Percentiles rank a stretch among this genome's conserved stretches.
These are phyloP conservation scores for Plagiodera versicolora DNA, from an alignment of 2,888 invertebrate species.

Conservation along the genomic window DNA sequence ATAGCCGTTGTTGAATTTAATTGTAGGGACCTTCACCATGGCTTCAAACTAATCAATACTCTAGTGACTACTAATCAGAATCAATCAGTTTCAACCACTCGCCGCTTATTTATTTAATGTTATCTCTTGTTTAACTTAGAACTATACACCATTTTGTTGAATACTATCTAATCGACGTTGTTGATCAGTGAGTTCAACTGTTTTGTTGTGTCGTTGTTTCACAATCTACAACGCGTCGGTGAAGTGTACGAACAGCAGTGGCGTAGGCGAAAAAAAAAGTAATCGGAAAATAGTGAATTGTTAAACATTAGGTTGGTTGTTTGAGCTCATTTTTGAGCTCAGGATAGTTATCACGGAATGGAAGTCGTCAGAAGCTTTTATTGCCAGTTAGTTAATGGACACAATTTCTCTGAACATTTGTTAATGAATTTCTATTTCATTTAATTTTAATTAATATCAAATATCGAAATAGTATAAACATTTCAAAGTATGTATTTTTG, in stretches of 20 bases:
- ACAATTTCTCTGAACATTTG: too few species aligned
- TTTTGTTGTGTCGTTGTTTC: neutral
- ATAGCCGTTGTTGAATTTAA: conserved; percentile 61
- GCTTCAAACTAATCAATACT: neutral
- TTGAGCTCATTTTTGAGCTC: too few species aligned
- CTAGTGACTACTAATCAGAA: neutral
- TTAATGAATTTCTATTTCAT: too few species aligned
- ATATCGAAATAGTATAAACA: too few species aligned
- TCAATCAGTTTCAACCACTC: neutral
- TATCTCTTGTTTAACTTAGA: neutral
- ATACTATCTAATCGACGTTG: neutral
- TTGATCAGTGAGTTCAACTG: neutral
- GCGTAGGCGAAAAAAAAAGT: too few species aligned
- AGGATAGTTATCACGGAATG: too few species aligned
- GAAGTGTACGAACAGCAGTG: neutral
- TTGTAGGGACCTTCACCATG: conserved; percentile 33
- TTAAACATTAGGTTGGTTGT: too few species aligned
- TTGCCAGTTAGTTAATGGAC: too few species aligned
- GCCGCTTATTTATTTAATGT: neutral
- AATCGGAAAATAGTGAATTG: too few species aligned
- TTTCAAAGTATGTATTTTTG: too few species aligned
- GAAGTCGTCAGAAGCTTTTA: too few species aligned
- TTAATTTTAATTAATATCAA: too few species aligned
- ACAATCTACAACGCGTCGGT: neutral
- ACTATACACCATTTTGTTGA: neutral